Conservation (phyloP, 2,113 vertebrate species). For the Alaudala cheleensis region DNA sequence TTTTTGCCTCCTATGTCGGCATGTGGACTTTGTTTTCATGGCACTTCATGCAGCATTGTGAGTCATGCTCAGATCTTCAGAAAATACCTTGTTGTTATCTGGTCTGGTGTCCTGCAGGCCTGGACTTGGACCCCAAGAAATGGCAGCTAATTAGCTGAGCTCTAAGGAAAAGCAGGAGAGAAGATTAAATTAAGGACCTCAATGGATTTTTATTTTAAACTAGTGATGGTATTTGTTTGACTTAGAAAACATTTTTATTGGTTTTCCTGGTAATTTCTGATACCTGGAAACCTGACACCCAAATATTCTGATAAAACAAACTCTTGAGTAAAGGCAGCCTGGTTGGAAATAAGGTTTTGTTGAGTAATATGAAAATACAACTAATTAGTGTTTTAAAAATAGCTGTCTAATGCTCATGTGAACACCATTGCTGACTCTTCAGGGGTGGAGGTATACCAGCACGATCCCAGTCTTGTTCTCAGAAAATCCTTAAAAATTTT, state of each 20-base stretch:
- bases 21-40: slow-evolving; percentile 1
- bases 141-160: not conserved
- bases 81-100: not conserved
- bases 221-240: not conserved
- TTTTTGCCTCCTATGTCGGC: not conserved
- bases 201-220: not conserved
- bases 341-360: not conserved
- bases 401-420: not conserved
- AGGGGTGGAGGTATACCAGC: not conserved
- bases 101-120: not conserved
- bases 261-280: not conserved
- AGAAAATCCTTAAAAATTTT: not conserved
- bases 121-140: not conserved
- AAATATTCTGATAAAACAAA: not conserved
- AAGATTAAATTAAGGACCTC: not conserved
- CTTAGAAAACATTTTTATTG: not conserved
- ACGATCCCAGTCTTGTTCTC: not conserved
- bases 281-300: not conserved
- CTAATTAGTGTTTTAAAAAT: not conserved
- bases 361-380: not conserved
- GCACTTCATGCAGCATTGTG: not conserved
- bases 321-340: not conserved
- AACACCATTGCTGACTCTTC: not conserved
- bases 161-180: not conserved
- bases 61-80: not conserved